Conservation (phyloP, 2,888 invertebrate genomes). For the Clepsis dumicolana region DNA sequence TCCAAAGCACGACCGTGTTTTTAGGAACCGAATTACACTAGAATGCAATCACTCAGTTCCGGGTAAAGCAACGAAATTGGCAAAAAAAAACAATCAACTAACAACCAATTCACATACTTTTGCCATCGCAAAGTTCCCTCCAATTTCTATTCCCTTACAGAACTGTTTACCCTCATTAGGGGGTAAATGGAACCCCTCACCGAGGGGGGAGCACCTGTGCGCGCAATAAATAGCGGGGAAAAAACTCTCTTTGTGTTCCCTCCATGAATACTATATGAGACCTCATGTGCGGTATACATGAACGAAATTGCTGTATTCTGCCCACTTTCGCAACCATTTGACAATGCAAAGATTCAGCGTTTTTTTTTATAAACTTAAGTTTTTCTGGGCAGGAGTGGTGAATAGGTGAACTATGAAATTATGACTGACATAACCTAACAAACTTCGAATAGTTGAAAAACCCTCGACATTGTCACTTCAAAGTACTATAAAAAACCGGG, state of each 20-base stretch:
- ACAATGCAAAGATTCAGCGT: neutral
- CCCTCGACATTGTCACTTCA: too few species aligned
- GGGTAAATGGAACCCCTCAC: conserved; percentile 39
- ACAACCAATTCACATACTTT: conserved; percentile 38
- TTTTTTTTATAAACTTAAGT: neutral
- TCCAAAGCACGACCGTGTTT: too few species aligned
- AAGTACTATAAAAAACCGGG: too few species aligned
- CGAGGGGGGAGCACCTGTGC: conserved; percentile 31
- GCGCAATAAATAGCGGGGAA: conserved; percentile 48
- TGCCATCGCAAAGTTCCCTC: conserved; percentile 30
- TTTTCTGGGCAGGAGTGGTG: too few species aligned
- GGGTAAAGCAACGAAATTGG: conserved; percentile 5
- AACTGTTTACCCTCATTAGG: conserved; percentile 44
- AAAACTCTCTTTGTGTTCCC: conserved; percentile 42
- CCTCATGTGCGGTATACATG: conserved; percentile 37
- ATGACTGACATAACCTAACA: too few species aligned
- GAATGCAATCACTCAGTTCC: neutral
- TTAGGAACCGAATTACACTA: neutral
- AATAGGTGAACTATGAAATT: too few species aligned
- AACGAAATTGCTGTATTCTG: conserved; percentile 24
- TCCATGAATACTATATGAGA: conserved; percentile 51
- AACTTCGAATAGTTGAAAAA: too few species aligned
- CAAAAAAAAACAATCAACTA: conserved; percentile 38
- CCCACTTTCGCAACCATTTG: conserved; percentile 14
- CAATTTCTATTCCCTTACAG: conserved; percentile 40